These are phyloP conservation scores for Helostoma temminkii DNA, from an alignment of 2,797 vertebrate genomes.

Conservation along the genomic window DNA sequence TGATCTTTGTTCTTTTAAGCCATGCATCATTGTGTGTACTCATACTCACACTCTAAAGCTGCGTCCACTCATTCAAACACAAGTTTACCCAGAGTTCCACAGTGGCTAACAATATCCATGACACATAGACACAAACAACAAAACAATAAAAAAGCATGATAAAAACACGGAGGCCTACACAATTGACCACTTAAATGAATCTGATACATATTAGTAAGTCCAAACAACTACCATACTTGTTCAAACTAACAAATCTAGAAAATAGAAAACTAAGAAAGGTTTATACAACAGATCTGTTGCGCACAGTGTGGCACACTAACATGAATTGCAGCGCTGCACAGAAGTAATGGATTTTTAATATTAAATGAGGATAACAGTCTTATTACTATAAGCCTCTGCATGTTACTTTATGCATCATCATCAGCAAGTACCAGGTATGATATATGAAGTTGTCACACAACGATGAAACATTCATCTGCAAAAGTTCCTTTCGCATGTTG, in stretches of 20 bases:
- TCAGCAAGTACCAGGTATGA: not conserved
- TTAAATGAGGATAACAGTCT: too few relatives aligned
- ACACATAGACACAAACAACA: not conserved
- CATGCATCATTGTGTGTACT: not conserved
- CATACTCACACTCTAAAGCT: slow-evolving; percentile 9
- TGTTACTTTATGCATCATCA: too few relatives aligned
- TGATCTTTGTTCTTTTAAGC: slow-evolving; percentile 6
- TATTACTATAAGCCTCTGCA: too few relatives aligned
- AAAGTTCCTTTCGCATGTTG: not conserved
- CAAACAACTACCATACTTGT: too few relatives aligned
- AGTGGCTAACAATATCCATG: too few relatives aligned
- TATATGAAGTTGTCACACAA: not conserved
- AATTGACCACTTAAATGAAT: too few relatives aligned
- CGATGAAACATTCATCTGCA: slow-evolving; percentile 3
- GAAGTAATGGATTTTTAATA: too few relatives aligned
- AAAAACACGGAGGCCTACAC: too few relatives aligned
- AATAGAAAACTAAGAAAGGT: too few relatives aligned
- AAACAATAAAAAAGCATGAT: too few relatives aligned
- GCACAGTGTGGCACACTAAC: not conserved
- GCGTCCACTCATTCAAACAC: slow-evolving; percentile 6
- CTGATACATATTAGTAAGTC: too few relatives aligned
- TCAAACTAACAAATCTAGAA: too few relatives aligned
- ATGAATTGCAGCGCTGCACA: not conserved
- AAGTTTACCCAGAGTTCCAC: slow-evolving; percentile 6
- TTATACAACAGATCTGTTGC: not conserved